Evolutionary conservation across 2,888 invertebrate genomes (phyloP), one percentile per base, ranked within the genome.

Genomic region (Cataglyphis rosenhaueri): DNA sequence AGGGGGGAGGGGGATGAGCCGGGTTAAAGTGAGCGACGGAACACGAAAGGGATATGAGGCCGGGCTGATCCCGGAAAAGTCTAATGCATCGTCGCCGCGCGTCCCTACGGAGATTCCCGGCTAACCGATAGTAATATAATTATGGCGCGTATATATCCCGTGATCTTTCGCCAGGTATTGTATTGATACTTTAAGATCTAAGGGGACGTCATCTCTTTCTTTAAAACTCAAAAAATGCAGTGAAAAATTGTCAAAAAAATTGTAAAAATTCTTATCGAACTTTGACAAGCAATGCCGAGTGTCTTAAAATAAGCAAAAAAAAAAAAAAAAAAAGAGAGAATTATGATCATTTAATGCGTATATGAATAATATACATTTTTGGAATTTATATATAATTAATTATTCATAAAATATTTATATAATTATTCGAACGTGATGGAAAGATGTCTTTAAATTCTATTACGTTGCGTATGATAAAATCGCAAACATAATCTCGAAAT

Each of bases 1-100:
- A 0, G 65, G 71, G 70, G 38, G 66, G 65, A 55, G 48, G 32
- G 59, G 15, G 81, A 70, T 66, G 71, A 48, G 55, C 57, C n/a
- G 83, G 81, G 75, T 81, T 75, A 82, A 84, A 71, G 71, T 35
- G 76, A 71, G 71, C 29, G 76, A 62, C 41, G 83, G 66, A 83
- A 44, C 61, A 68, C 18, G 62, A 68, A 44, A 79, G 75, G 70
- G 64, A 71, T 78, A 65, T 59, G 65, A 82, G 68, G 57, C 44
- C 57, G 44, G 62, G 57, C 35, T 79, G 82, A 75, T 66, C 66
- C 78, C 66, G 59, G 78, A 78, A 76, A 75, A 61, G 84, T 82
- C 74, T 85, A 85, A 85, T 85, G 82, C 59, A 73, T 73, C 76
- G 70, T 29, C 66, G 62, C 65, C 48, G 61, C 61, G 64, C 64